Evolutionary conservation across 2,797 vertebrate genomes (phyloP).

Genomic region (Cyprinodon diabolis): DNA sequence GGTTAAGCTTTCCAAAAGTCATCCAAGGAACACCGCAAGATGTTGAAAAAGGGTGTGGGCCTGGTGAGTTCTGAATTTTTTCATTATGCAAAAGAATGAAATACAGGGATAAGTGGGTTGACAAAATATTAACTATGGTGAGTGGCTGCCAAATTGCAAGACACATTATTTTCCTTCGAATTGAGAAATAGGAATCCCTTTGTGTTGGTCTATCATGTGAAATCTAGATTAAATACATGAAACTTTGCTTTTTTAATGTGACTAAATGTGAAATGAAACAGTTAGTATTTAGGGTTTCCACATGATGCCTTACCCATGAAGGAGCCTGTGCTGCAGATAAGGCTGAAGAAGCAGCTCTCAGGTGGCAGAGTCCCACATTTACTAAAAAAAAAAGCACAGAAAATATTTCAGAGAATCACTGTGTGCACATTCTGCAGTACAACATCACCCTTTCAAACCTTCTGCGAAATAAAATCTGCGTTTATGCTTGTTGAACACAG

Average conservation of each 20-base stretch:
- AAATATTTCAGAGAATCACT: slow-evolving; percentile 29
- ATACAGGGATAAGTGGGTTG: neutral
- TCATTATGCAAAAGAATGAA: neutral
- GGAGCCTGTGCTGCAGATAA: slow-evolving; percentile 92
- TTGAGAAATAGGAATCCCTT: neutral
- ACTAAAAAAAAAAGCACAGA: slow-evolving; percentile 69
- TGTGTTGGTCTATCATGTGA: neutral
- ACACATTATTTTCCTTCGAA: neutral
- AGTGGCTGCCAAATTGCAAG: too few species aligned
- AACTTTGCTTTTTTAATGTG: neutral
- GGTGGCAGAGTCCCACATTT: slow-evolving; percentile 92
- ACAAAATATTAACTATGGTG: too few species aligned
- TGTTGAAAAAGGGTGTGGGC: neutral
- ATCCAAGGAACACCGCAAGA: neutral
- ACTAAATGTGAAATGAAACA: neutral
- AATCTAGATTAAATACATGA: neutral
- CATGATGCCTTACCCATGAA: slow-evolving; percentile 86
- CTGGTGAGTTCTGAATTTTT: neutral
- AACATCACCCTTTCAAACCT: neutral
- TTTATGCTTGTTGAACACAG: slow-evolving; percentile 11
- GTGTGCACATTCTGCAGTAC: neutral
- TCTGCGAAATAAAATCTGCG: neutral
- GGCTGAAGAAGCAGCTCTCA: slow-evolving; percentile 94
- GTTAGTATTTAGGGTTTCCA: neutral
- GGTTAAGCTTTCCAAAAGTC: neutral